Base-by-base conservation (phyloP, 1,140 invertebrate species). In the Diabrotica virgifera region DNA sequence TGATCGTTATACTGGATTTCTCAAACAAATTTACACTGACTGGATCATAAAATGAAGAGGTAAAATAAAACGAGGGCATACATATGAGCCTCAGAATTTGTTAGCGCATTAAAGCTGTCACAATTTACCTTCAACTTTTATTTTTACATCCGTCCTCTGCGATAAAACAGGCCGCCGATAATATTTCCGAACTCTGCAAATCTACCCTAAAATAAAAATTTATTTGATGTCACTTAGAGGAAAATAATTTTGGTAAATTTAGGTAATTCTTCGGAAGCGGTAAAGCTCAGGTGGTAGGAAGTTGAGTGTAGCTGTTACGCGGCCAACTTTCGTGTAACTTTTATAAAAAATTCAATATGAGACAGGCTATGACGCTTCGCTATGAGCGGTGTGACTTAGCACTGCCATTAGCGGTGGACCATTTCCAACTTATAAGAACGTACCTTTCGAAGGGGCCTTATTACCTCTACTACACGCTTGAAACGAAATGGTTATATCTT, bases 281-380 rank as follows among this genome's bases (percentile, higher is more conserved):
- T 46, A 64, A 65, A 65, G 58, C 58, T 64, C 62, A 68, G 63
- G 66, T 65, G 66, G 61, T 50, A 36, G 58, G 57, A 57, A 59
- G 66, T 65, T 65, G 64, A 64, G 57, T 46, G 59, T 59, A 46
- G 58, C 66, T 59, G 46, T 68, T 58, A 68, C 57, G 53, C 57
- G 37, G 35, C 51, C 64, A 68, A 40, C 59, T 64, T 62, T 65
- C 62, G 12, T 57, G 57, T 50, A 63, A 57, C 66, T 65, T 35
- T 58, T 14, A 62, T 65, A 68, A 68, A 68, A 68, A 68, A 68
- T 68, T 68, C 66, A 68, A 68, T 68, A 65, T 64, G 66, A 65
- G 63, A 64, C 38, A 64, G 62, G 38, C 56, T 64, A 61, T 64
- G 66, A 68, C 66, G 66, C 54, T 38, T 58, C 38, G 63, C 64